phyloP scores from a whole-genome alignment of 1,140 invertebrate genomes.

The Araneus ventricosus region DNA sequence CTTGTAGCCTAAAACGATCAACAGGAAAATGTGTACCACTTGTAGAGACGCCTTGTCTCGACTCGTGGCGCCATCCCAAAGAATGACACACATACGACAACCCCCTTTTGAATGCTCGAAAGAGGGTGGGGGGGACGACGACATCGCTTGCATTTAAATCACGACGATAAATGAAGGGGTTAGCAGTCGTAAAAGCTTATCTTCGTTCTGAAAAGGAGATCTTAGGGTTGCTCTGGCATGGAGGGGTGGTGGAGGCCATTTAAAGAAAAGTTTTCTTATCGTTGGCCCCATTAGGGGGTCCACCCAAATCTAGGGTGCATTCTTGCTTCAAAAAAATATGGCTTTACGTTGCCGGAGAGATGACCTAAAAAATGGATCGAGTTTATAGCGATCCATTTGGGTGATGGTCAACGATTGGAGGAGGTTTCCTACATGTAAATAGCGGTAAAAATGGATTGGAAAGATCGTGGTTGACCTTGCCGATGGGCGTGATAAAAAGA shows the following conservation, averaged over 20 bases:
- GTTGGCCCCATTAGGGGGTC: constrained; percentile 48
- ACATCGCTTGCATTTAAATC: constrained; percentile 68
- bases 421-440: background rate
- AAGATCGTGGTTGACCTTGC: background rate
- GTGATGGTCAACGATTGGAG: background rate
- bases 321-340: background rate
- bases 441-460: background rate
- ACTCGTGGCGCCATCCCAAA: constrained; percentile 56
- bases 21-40: constrained; percentile 70
- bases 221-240: background rate
- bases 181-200: constrained; percentile 70
- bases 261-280: constrained; percentile 64
- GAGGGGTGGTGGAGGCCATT: background rate
- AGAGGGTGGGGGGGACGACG: background rate
- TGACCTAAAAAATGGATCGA: constrained; percentile 34
- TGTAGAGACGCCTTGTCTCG: constrained; percentile 57
- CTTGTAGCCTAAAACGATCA: constrained; percentile 69
- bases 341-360: background rate
- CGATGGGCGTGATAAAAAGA: background rate
- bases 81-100: constrained; percentile 56
- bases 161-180: constrained; percentile 68
- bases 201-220: constrained; percentile 36
- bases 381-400: constrained; percentile 21
- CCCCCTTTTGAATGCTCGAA: background rate
- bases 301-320: background rate